Evolutionary conservation across 2,888 invertebrate species (phyloP).

Genomic region (Mythimna lalbum): DNA sequence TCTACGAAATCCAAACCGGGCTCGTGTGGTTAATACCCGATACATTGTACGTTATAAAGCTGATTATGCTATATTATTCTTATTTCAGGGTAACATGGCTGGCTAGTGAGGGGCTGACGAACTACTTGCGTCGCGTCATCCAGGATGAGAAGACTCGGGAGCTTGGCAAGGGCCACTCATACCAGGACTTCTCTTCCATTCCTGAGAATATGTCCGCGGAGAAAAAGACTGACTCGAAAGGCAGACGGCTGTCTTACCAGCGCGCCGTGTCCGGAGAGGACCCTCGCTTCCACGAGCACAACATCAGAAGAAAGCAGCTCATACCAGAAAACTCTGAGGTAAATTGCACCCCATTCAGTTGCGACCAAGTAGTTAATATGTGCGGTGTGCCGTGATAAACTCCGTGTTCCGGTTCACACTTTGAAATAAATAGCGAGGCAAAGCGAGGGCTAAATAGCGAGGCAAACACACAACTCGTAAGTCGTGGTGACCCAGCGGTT

Average conservation of each 20-base stretch:
- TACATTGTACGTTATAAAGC: no score
- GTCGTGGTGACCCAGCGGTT: no score
- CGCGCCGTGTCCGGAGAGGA: constrained; percentile 87
- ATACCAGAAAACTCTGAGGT: constrained; percentile 79
- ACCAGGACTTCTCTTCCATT: constrained; percentile 80
- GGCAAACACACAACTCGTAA: no score
- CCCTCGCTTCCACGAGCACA: constrained; percentile 76
- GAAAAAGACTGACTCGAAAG: constrained; percentile 75
- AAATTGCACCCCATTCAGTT: constrained; percentile 44
- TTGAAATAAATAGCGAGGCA: not conserved
- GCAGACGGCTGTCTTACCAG: constrained; percentile 84
- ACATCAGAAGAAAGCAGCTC: constrained; percentile 70
- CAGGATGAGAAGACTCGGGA: constrained; percentile 81
- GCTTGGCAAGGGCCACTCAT: constrained; percentile 74
- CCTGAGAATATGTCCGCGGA: constrained; percentile 73
- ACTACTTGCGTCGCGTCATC: constrained; percentile 81
- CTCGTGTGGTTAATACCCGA: no score
- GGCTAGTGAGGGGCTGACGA: constrained; percentile 83
- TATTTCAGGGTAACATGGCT: constrained; percentile 84
- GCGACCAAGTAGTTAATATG: not conserved
- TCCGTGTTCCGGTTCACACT: not conserved
- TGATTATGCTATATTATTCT: no score
- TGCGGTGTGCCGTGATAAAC: not conserved
- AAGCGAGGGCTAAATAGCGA: not conserved
- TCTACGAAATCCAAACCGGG: no score